Evolutionary conservation across 2,113 vertebrate species (phyloP).

Genomic region (Paralichthys olivaceus): DNA sequence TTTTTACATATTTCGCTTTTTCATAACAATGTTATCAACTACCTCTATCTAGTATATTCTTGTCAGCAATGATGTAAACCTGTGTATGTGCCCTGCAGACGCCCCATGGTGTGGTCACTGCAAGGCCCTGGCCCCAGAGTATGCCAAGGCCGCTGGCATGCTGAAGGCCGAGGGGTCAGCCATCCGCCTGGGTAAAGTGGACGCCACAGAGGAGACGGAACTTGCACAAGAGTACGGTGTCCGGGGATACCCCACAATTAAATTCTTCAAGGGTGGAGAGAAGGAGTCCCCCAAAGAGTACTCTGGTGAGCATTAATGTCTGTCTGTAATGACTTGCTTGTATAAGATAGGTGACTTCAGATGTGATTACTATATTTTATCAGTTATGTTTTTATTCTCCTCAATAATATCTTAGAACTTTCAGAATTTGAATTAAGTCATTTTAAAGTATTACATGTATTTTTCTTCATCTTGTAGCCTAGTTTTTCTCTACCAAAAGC

Average conservation of each 20-base stretch:
- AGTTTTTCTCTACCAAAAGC: neutral
- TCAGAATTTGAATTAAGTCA: neutral
- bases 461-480: neutral
- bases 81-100: slow-evolving; percentile 78
- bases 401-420: neutral
- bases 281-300: slow-evolving; percentile 91
- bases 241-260: slow-evolving; percentile 96
- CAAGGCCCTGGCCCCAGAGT: slow-evolving; percentile 96
- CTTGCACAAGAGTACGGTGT: slow-evolving; percentile 94
- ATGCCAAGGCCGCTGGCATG: slow-evolving; percentile 90
- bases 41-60: neutral
- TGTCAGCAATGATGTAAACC: neutral
- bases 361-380: neutral
- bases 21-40: neutral
- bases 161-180: slow-evolving; percentile 89
- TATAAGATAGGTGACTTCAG: neutral
- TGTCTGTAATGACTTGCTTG: neutral
- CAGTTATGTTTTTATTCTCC: neutral
- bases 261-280: slow-evolving; percentile 95
- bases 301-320: slow-evolving; percentile 83
- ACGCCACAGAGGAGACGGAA: slow-evolving; percentile 95
- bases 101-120: slow-evolving; percentile 99
- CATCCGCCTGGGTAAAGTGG: slow-evolving; percentile 93
- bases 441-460: neutral
- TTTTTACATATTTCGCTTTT: neutral